These are phyloP conservation scores for Colletes collaris DNA, from an alignment of 2,888 invertebrate genomes.

Conservation along the genomic window DNA sequence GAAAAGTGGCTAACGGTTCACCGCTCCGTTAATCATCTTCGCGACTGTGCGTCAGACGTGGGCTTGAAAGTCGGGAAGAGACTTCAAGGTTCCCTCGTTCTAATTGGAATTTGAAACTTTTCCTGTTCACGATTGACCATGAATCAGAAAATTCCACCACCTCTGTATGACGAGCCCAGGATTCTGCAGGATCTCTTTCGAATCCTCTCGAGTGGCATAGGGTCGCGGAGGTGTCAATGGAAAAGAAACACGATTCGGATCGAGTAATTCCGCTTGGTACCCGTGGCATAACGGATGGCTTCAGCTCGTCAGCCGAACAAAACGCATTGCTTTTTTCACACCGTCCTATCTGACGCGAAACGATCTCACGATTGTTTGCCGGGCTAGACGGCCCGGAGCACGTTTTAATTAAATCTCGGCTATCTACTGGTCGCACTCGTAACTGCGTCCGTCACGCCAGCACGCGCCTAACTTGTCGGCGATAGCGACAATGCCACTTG, in stretches of 20 bases:
- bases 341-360: conserved; percentile 18
- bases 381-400: conserved; percentile 24
- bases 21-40: too few species aligned
- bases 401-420: conserved; percentile 67
- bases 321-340: conserved; percentile 23
- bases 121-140: too few species aligned
- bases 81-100: too few species aligned
- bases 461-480: conserved; percentile 29
- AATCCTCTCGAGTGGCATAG: too few species aligned
- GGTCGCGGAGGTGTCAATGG: not conserved
- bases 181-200: too few species aligned
- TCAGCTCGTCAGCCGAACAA: conserved; percentile 1
- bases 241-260: not conserved
- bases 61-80: too few species aligned
- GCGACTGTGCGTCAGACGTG: too few species aligned
- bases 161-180: too few species aligned
- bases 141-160: too few species aligned
- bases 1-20: too few species aligned
- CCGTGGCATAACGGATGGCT: not conserved
- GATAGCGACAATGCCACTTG: conserved; percentile 43
- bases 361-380: conserved; percentile 47
- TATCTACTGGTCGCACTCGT: conserved; percentile 48
- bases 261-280: not conserved
- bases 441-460: conserved; percentile 40
- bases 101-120: too few species aligned